phyloP scores from a whole-genome alignment of 2,888 invertebrate genomes.

The Mythimna ferrago region DNA sequence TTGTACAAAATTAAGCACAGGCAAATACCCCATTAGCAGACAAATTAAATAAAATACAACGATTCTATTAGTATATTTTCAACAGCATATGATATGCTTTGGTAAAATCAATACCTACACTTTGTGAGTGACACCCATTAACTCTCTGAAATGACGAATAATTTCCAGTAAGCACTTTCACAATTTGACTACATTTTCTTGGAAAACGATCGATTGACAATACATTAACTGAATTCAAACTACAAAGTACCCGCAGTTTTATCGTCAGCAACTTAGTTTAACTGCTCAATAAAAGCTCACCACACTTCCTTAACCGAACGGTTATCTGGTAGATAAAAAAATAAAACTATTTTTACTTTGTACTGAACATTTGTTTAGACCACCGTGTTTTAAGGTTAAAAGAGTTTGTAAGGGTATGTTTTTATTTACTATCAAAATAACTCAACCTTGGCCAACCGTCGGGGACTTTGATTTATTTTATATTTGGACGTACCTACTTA shows the following conservation, averaged over 20 bases:
- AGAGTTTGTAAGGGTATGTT: constrained; percentile 1
- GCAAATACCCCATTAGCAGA: no score
- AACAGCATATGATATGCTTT: no score
- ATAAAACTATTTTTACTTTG: constrained; percentile 62
- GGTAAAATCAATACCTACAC: no score
- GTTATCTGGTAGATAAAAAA: constrained; percentile 60
- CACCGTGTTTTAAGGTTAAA: constrained; percentile 48
- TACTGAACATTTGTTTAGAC: constrained; percentile 47
- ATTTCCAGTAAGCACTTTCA: background rate
- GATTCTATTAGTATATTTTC: no score
- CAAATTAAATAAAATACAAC: no score
- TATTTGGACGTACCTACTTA: background rate
- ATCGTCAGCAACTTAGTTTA: constrained; percentile 69
- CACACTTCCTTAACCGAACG: constrained; percentile 64
- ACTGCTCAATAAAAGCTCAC: constrained; percentile 69
- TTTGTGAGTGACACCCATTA: background rate
- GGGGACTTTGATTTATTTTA: constrained; percentile 3
- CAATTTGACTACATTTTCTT: constrained; percentile 19
- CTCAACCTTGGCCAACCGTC: background rate
- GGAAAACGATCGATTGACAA: constrained; percentile 55
- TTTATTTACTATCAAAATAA: constrained; percentile 15
- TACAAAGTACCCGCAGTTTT: constrained; percentile 66
- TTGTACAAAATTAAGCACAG: no score
- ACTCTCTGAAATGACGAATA: background rate
- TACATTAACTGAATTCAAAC: constrained; percentile 63